Evolutionary conservation across 2,113 vertebrate species (phyloP), one percentile per base, ranked within the genome.

Genomic region (Cyprinus carpio): DNA sequence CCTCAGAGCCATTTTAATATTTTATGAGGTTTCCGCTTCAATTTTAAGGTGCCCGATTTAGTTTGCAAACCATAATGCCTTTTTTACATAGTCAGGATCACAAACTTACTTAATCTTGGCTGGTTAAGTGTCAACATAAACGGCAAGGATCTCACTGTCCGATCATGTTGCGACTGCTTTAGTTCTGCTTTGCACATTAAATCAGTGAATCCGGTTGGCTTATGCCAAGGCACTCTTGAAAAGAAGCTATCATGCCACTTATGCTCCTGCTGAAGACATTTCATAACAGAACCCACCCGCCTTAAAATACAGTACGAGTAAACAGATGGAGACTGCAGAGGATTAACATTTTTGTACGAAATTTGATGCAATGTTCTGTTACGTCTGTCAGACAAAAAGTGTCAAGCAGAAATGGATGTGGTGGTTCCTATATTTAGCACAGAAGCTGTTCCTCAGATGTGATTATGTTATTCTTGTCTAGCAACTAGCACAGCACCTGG

Each of bases 61-160:
- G 20, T 75, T 85, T 87, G 69, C 75, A 46, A 85, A 83, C 23
- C 43, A 46, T 62, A 71, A 65, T 83, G 18, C 60, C 85, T 84
- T 54, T n/a, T 80, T 87, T 74, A 87, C 79, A 49, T 84, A 85
- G 65, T 75, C 72, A 60, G 60, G 31, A 8, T 34, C 31, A 56
- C 80, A 86, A 86, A 65, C 29, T 51, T 46, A 11, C 15, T 3
- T 31, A 69, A 37, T 69, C 18, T 13, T 74, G n/a, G 27, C 43
- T 51, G 82, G 65, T 76, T 62, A 72, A 83, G 31, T 49, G 23
- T 54, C 31, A 31, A 10, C 25, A 16, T n/a, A 80, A 31, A 83
- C 54, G 54, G 4, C 23, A 74, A 64, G 58, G 65, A 76, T 84
- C 69, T 67, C 25, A n/a, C 18, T 65, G 18, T 49, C 62, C 4